Base-by-base conservation (phyloP, 2,888 invertebrate species). In the Cosmia trapezina region DNA sequence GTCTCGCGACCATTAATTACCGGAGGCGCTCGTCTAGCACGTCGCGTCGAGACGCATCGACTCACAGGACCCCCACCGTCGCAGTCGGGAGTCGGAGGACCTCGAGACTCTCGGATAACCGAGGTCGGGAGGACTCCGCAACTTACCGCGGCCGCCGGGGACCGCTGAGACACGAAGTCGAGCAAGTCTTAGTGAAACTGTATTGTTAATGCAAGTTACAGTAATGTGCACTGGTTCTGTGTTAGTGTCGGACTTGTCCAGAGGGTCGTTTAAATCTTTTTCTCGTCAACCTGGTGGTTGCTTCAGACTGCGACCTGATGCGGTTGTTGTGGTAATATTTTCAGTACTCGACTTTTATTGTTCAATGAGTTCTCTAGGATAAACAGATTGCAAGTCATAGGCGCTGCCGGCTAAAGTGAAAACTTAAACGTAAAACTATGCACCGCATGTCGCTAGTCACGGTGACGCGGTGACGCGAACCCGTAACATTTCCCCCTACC, bases 1-100 rank as follows among this genome's bases (percentile, higher is more conserved):
- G 37, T 41, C 65, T 70, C 37, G 9, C 45, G 14, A 62, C 47
- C 61, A 77, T 81, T 81, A 33, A 81, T 78, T 70, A 78, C 56
- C 7, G 6, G 47, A 37, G 63, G 70, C 22, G 37, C 11, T 37
- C 33, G 64, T 47, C 69, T 56, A 33, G 56, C 54, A 77, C 70
- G 61, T 59, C 33, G 33, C 60, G 47, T 43, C 41, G 47, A 19
- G 60, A 53, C 33, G 19, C 61, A 76, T 47, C n/a, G 47, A 69
- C 51, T 76, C 43, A 11, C 41, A n/a, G 59, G 63, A 53, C 12
- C 43, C 33, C 17, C 17, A 8, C 33, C 41, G 28, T 43, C 41
- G 41, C 41, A 41, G 43, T 43, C 11, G 43, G 43, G 43, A 43
- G 12, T 43, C 43, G 41, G 22, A 11, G 33, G 47, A 33, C 19